Base-by-base conservation (phyloP, 2,113 vertebrate species). In the Phrynosoma blainvillii region DNA sequence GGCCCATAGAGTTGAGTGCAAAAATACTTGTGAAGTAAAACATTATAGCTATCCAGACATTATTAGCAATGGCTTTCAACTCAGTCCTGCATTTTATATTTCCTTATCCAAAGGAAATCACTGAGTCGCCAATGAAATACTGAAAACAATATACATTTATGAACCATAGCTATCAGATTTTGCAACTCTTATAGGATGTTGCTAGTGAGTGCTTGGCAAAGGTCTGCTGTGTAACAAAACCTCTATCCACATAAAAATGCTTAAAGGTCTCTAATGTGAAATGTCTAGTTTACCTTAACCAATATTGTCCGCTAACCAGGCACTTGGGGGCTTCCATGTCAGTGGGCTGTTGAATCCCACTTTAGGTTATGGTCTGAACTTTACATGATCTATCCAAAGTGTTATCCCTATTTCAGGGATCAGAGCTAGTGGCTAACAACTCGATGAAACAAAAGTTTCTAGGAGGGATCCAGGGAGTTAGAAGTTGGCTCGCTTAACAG, bases 11-110 rank as follows among this genome's bases (percentile, higher is more conserved):
- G 59, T 77, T 66, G 86, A 82, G 71, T 87, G 13, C 73, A 87
- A 75, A 75, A 76, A 65, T 77, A 82, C 59, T 77, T 88, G 56
- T 82, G 79, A 54, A 88, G 42, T 70, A 77, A 76, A 82, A 76
- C 23, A 66, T 82, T 70, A 21, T 40, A 40, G 74, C 59, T 77
- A 71, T 40, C 73, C 79, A 77, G 83, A 88, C 68, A 83, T 25
- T 77, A 70, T 83, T 83, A 88, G 62, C n/a, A 78, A 27, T 14
- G 77, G 42, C 65, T 84, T 84, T 86, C 62, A 68, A n/a, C 40
- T 86, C 40, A 77, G n/a, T 32, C 30, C n/a, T 70, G 75, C 32
- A 70, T 86, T 86, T 79, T 21, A 68, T 54, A 52, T 68, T 88
- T 23, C 42, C 42, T 56, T 83, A 71, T 83, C 59, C 23, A 70